A percentile compares a stretch with the other conserved stretches of the same genome.
These are phyloP conservation scores for Halichoerus grypus DNA, from an alignment of 2,113 vertebrate genomes.

Conservation along the genomic window DNA sequence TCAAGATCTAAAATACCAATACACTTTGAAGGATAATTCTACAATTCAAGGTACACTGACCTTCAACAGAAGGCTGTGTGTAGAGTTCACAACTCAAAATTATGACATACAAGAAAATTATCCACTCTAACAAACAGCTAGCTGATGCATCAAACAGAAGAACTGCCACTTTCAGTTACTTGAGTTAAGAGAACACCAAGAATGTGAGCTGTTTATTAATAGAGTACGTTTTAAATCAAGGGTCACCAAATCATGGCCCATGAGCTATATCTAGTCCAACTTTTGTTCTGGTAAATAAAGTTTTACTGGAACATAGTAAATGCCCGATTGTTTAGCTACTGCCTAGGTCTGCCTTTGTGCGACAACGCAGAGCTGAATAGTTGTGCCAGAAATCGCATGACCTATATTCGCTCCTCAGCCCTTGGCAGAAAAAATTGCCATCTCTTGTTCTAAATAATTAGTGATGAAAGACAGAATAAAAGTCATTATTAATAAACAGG, in stretches of 20 bases:
- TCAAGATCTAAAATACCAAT: neutral
- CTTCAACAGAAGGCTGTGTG: neutral
- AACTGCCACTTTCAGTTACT: neutral
- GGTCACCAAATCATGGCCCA: neutral
- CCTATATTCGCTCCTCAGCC: neutral
- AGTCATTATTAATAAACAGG: neutral
- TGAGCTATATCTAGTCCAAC: neutral
- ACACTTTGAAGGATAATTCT: neutral
- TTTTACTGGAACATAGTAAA: neutral
- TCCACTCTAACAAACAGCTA: neutral
- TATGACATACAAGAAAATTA: neutral
- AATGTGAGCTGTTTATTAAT: neutral
- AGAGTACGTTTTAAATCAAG: neutral
- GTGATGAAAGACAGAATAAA: neutral
- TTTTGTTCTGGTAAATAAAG: neutral
- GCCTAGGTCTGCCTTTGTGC: neutral
- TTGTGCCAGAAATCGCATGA: neutral
- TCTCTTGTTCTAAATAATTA: slow-evolving; percentile 32
- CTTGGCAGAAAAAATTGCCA: neutral
- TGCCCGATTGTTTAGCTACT: neutral
- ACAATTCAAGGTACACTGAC: neutral
- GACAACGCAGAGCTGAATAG: neutral
- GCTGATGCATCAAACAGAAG: neutral
- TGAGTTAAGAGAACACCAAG: neutral
- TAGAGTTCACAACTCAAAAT: neutral